A percentile compares a stretch with the other conserved stretches of the same genome.
Conservation (phyloP, 2,888 invertebrate species). For the Chrysolina americana region DNA sequence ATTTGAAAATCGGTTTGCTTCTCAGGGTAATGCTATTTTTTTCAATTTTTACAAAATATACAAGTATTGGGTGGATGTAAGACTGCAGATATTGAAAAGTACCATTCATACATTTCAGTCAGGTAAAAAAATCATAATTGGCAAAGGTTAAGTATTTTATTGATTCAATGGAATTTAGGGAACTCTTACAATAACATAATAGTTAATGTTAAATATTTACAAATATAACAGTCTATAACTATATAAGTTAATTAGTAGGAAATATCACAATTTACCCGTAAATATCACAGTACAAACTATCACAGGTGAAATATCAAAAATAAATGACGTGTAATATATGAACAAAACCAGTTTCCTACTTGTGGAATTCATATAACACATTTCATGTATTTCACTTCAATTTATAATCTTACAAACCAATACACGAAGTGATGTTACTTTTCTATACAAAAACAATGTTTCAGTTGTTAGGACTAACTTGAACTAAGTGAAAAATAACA, state of each 20-base stretch:
- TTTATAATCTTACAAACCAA: constrained; percentile 19
- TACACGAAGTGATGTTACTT: constrained; percentile 27
- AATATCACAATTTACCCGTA: constrained; percentile 22
- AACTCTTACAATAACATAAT: constrained; percentile 28
- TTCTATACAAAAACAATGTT: not conserved
- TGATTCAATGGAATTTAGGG: constrained; percentile 19
- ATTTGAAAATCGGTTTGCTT: too few species aligned
- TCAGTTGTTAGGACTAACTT: not conserved
- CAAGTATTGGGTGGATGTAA: too few species aligned
- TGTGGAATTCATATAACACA: not conserved
- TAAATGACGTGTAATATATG: not conserved
- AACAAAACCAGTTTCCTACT: not conserved
- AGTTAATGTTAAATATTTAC: not conserved
- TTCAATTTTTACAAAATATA: too few species aligned
- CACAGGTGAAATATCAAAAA: constrained; percentile 29
- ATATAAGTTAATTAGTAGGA: not conserved
- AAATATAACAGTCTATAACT: constrained; percentile 27
- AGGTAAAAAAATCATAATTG: constrained; percentile 26
- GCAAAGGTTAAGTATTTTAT: constrained; percentile 16
- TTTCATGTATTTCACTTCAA: constrained; percentile 14
- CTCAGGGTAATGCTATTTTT: too few species aligned
- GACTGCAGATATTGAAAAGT: not conserved
- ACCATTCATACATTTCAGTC: constrained; percentile 18
- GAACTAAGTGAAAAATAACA: constrained; percentile 20
- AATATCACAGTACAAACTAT: constrained; percentile 30